Evolutionary conservation across 1,140 invertebrate species (phyloP).

Genomic region (Venustaconcha ellipsiformis): DNA sequence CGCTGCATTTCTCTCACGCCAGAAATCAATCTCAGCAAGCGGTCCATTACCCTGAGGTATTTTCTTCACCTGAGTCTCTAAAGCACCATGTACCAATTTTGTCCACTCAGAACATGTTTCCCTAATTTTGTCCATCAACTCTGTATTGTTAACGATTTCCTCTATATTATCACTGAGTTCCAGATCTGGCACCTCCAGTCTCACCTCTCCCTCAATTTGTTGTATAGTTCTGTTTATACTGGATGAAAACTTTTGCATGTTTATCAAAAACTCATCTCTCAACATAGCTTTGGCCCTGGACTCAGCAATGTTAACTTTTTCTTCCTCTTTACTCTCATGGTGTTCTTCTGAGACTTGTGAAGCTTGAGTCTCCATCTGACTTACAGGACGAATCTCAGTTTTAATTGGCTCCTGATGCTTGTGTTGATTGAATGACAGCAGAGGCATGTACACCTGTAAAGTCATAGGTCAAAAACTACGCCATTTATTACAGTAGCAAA

Average conservation of each 20-base stretch:
- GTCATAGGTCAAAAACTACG: too few species aligned
- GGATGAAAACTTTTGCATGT: constrained; percentile 69
- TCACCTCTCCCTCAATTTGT: constrained; percentile 70
- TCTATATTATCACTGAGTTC: constrained; percentile 61
- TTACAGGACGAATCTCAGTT: constrained; percentile 33
- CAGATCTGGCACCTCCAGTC: constrained; percentile 67
- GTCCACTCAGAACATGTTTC: constrained; percentile 65
- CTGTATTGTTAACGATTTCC: constrained; percentile 62
- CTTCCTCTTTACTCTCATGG: constrained; percentile 33
- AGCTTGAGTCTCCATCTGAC: constrained; percentile 41
- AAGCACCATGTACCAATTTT: constrained; percentile 61
- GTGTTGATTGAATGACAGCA: constrained; percentile 65
- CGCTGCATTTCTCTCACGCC: constrained; percentile 82
- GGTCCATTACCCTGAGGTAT: constrained; percentile 78
- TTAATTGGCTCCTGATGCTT: constrained; percentile 41
- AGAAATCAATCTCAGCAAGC: constrained; percentile 84
- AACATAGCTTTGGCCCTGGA: constrained; percentile 63
- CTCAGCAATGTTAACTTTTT: constrained; percentile 56
- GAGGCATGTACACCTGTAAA: constrained; percentile 66
- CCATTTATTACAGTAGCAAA: too few species aligned
- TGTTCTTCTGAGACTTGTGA: constrained; percentile 34
- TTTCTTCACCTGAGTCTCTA: constrained; percentile 65
- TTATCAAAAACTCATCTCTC: constrained; percentile 70
- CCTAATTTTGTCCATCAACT: constrained; percentile 60
- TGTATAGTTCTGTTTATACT: constrained; percentile 68